Percentiles rank a stretch among this genome's conserved stretches.
phyloP scores from a whole-genome alignment of 2,797 vertebrate species.

The Micropoecilia bifurca region DNA sequence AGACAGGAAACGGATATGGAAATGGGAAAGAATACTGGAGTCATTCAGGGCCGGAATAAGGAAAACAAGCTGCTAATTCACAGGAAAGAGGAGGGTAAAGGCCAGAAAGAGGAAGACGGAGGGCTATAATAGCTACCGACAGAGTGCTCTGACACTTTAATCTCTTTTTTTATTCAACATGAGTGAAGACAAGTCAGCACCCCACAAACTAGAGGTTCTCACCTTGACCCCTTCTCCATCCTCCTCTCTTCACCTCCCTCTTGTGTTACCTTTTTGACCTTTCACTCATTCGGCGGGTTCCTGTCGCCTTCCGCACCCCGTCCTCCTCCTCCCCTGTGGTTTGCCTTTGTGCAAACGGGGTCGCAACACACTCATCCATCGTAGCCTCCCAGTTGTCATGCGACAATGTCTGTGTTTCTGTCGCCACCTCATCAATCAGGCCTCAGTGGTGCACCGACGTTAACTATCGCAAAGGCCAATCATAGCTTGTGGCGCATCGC shows the following conservation, averaged over 20 bases:
- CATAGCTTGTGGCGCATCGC: background rate
- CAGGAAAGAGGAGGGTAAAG: slow-evolving; percentile 42
- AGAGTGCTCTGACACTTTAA: slow-evolving; percentile 30
- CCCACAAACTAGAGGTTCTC: slow-evolving; percentile 52
- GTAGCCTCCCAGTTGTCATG: slow-evolving; percentile 49
- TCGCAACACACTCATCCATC: slow-evolving; percentile 35
- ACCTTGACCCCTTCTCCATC: slow-evolving; percentile 57
- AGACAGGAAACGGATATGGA: slow-evolving; percentile 66
- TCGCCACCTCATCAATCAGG: slow-evolving; percentile 72
- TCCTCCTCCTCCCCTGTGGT: slow-evolving; percentile 24
- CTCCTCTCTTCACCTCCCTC: slow-evolving; percentile 16
- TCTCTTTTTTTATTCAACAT: slow-evolving; percentile 53
- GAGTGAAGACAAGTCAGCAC: slow-evolving; percentile 59
- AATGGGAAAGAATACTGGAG: slow-evolving; percentile 23
- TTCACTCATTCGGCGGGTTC: slow-evolving; percentile 28
- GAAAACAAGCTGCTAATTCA: slow-evolving; percentile 30
- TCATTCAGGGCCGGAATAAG: slow-evolving; percentile 21
- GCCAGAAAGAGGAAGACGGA: slow-evolving; percentile 24
- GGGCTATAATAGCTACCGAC: slow-evolving; percentile 25
- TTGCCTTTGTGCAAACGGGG: slow-evolving; percentile 42
- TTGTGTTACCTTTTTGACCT: slow-evolving; percentile 52
- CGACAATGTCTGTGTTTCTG: slow-evolving; percentile 51
- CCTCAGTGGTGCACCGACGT: slow-evolving; percentile 17
- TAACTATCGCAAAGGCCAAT: background rate
- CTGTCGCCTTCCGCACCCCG: slow-evolving; percentile 17